phyloP scores from a whole-genome alignment of 2,113 vertebrate genomes.

The Chaetodon auriga region DNA sequence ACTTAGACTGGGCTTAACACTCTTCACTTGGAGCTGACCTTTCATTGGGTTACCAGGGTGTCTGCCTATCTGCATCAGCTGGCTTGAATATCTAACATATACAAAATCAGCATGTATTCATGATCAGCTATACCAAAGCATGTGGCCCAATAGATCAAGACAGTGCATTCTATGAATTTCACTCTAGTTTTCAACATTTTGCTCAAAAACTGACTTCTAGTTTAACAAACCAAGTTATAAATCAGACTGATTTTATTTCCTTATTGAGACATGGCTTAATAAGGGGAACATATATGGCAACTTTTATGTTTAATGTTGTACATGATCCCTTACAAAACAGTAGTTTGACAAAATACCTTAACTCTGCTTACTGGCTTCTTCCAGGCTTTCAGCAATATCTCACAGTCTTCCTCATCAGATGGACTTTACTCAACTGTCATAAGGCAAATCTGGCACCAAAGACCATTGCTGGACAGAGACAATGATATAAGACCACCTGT shows the following conservation, averaged over 20 bases:
- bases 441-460: background rate
- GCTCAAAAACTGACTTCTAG: too few relatives aligned
- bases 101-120: too few relatives aligned
- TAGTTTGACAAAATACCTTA: background rate
- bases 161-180: too few relatives aligned
- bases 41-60: too few relatives aligned
- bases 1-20: too few relatives aligned
- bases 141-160: too few relatives aligned
- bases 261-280: background rate
- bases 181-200: too few relatives aligned
- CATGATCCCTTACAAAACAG: background rate
- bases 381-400: slow-evolving; percentile 1
- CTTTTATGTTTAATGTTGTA: background rate
- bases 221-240: too few relatives aligned
- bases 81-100: too few relatives aligned
- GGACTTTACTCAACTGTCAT: background rate
- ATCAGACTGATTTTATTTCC: background rate
- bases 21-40: too few relatives aligned
- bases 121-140: too few relatives aligned
- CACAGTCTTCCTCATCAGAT: background rate
- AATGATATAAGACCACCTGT: background rate
- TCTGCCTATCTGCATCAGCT: too few relatives aligned
- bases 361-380: background rate
- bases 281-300: background rate
- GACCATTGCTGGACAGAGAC: background rate